phyloP scores from a whole-genome alignment of 2,888 invertebrate genomes.

The Cordylochernes scorpioides region DNA sequence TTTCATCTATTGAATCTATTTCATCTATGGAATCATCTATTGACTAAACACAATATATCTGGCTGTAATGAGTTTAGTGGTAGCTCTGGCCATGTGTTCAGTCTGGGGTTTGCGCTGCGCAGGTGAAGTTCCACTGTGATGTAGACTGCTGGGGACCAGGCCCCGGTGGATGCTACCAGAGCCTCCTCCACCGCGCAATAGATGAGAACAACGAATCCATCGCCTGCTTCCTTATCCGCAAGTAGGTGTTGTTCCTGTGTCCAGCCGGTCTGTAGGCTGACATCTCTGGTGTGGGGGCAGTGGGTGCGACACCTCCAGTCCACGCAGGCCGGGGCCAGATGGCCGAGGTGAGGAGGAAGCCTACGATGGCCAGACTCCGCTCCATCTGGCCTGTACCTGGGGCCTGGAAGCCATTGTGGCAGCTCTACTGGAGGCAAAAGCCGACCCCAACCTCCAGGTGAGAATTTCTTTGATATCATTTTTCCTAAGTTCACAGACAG shows the following conservation, averaged over 20 bases:
- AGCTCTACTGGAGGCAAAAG: slow-evolving; percentile 65
- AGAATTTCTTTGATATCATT: too few relatives aligned
- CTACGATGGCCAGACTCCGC: slow-evolving; percentile 48
- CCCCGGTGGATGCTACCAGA: slow-evolving; percentile 56
- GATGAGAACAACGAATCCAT: slow-evolving; percentile 34
- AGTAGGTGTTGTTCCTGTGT: too few relatives aligned
- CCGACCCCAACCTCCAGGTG: slow-evolving; percentile 49
- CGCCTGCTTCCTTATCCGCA: slow-evolving; percentile 34
- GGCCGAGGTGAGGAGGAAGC: slow-evolving; percentile 55
- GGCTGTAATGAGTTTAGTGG: too few relatives aligned
- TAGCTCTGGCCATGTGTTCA: too few relatives aligned
- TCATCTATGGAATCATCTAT: too few relatives aligned
- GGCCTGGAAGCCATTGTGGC: slow-evolving; percentile 59
- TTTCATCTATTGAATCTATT: too few relatives aligned
- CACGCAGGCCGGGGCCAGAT: slow-evolving; percentile 41
- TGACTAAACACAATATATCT: too few relatives aligned
- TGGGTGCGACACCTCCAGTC: slow-evolving; percentile 63
- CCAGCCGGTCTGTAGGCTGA: too few relatives aligned
- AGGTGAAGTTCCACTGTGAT: too few relatives aligned
- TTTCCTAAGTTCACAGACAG: too few relatives aligned
- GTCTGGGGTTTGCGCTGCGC: too few relatives aligned
- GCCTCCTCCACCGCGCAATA: slow-evolving; percentile 47
- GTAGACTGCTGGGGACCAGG: slow-evolving; percentile 69
- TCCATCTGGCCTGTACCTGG: slow-evolving; percentile 78
- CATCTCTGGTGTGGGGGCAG: slow-evolving; percentile 31